Evolutionary conservation across 53 echinoderm and acorn worm species (phyloP).

Genomic region (Holothuria scabra): DNA sequence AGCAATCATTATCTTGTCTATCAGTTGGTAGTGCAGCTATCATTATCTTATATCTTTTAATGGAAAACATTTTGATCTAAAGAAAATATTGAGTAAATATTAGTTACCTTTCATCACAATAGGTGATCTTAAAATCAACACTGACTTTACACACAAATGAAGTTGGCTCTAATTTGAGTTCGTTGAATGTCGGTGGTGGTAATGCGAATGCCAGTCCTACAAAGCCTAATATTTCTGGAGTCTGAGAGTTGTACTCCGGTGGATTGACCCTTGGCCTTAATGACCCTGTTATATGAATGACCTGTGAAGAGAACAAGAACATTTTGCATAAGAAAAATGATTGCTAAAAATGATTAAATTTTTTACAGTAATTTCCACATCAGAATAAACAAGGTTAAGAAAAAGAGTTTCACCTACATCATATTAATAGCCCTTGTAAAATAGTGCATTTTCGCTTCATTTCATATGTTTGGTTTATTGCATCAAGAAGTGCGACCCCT

Average conservation of each 20-base stretch:
- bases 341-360: no score
- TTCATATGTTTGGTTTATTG: no score
- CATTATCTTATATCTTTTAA: not conserved
- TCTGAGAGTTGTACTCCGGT: conserved; percentile 81
- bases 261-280: conserved; percentile 78
- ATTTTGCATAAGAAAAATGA: no score
- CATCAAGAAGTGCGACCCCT: no score
- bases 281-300: conserved; percentile 87
- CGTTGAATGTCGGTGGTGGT: conserved; percentile 95
- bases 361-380: no score
- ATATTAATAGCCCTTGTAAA: no score
- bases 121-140: conserved; percentile 85
- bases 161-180: conserved; percentile 85
- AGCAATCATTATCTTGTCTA: no score
- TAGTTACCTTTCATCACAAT: conserved; percentile 93
- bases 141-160: conserved; percentile 93
- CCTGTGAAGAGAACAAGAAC: conserved; percentile 45
- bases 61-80: not conserved
- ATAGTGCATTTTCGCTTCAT: no score
- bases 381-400: no score
- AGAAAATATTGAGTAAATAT: not conserved
- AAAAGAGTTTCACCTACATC: no score
- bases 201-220: conserved; percentile 86
- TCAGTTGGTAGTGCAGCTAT: no score
- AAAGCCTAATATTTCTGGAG: conserved; percentile 84